These are phyloP conservation scores for Oreochromis niloticus DNA, from an alignment of 2,113 vertebrate species.

Conservation along the genomic window DNA sequence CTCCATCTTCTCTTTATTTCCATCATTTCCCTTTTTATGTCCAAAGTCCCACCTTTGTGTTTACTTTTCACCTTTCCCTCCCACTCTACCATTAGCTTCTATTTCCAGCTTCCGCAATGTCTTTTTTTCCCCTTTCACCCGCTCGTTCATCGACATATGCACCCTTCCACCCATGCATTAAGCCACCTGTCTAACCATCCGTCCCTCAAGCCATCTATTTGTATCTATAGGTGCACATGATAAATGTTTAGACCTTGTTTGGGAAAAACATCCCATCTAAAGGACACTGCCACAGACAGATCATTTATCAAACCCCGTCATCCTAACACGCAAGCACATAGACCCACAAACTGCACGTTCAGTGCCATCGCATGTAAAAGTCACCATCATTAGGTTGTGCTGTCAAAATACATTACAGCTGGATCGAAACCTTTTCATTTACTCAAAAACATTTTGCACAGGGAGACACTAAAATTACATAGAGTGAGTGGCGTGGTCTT, in stretches of 20 bases:
- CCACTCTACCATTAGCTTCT: neutral
- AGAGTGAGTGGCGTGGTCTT: neutral
- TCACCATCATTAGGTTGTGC: conserved; percentile 35
- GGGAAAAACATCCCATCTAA: conserved; percentile 63
- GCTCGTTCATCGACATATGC: neutral
- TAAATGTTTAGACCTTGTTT: conserved; percentile 71
- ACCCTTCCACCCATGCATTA: conserved; percentile 34
- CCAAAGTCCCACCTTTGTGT: neutral
- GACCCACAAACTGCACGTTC: conserved; percentile 7
- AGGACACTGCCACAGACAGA: conserved; percentile 56
- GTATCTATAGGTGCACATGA: conserved; percentile 53
- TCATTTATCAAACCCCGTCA: conserved; percentile 42
- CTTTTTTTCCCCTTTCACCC: neutral
- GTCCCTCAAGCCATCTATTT: conserved; percentile 41
- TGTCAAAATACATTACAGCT: conserved; percentile 28
- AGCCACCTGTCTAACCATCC: conserved; percentile 46
- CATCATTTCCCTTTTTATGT: neutral
- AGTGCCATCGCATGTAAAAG: conserved; percentile 28
- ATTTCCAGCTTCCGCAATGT: neutral
- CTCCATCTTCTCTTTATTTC: neutral
- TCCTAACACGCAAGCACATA: neutral
- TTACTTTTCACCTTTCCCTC: neutral
- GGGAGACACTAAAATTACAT: neutral
- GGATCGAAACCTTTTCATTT: neutral
- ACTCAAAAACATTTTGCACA: neutral